Evolutionary conservation across 1,140 invertebrate species (phyloP), one percentile per base, ranked within the genome.

Genomic region (Caerostris darwini): DNA sequence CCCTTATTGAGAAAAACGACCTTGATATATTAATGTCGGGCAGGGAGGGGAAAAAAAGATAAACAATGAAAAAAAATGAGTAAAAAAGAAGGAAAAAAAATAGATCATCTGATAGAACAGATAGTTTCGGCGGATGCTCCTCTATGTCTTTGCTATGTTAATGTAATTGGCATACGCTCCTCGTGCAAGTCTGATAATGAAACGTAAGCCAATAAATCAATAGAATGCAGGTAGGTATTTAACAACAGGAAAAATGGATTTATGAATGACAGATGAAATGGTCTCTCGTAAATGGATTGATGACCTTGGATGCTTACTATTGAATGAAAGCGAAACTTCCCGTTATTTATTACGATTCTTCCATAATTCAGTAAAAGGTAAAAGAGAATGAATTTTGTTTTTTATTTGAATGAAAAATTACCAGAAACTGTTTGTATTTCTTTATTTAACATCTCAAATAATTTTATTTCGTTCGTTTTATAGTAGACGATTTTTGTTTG

Each of bases 1-100:
- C 90, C 90, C 67, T 77, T 91, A 91, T 91, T 91, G 90, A 91
- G 90, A 91, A 91, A 91, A 82, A 91, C 71, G 90, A 91, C 90
- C 90, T 91, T 91, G 90, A 82, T 91, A 81, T 91, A 82, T 53
- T 91, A 91, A 91, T 91, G 90, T 69, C 10, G 71, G 69, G 90
- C 17, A n/a, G 57, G 71, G 57, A 50, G 71, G n/a, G 69, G 19
- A n/a, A 82, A 90, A 91, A 91, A 71, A 91, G 69, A 91, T 81
- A 91, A 90, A 90, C 69, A 90, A 90, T 90, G 88, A 90, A 90
- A 89, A 90, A 90, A 57, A 71, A 82, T 54, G 59, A 61, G 59
- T n/a, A 67, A 77, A 91, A 77, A 91, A 82, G 71, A 59, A 61
- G 82, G 71, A 71, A 82, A 91, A n/a, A 34, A 91, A 91, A 91